A percentile compares a stretch with the other conserved stretches of the same genome.
Evolutionary conservation across 1,140 invertebrate species (phyloP).

Genomic region (Thalassaphorura encarpata): DNA sequence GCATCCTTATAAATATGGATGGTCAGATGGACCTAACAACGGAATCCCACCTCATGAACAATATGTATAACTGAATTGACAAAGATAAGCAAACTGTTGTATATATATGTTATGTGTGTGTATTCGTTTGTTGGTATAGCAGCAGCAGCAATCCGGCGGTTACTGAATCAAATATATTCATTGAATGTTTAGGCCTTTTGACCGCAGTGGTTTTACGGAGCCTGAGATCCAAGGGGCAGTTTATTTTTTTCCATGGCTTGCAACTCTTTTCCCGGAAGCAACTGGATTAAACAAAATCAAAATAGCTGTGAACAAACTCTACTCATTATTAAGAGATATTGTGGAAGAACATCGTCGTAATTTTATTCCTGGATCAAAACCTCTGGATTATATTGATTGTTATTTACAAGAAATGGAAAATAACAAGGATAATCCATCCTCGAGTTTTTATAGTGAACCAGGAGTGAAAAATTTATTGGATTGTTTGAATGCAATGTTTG

Average conservation of each 20-base stretch:
- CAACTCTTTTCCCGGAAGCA: not conserved
- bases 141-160: too few species aligned
- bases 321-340: not conserved
- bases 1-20: too few species aligned
- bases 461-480: slow-evolving; percentile 8
- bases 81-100: too few species aligned
- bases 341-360: slow-evolving; percentile 12
- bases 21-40: too few species aligned
- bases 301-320: not conserved
- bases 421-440: not conserved
- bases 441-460: slow-evolving; percentile 1
- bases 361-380: not conserved
- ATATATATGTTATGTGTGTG: too few species aligned
- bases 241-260: not conserved
- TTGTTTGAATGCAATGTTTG: slow-evolving; percentile 34
- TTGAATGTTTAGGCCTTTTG: too few species aligned
- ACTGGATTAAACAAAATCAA: not conserved
- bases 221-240: not conserved
- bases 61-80: too few species aligned
- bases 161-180: too few species aligned
- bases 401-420: slow-evolving; percentile 14
- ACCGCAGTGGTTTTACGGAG: not conserved
- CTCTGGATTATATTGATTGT: slow-evolving; percentile 18
- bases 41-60: too few species aligned
- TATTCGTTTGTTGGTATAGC: too few species aligned